phyloP scores from a whole-genome alignment of 2,797 vertebrate genomes.

The Dendrocincla fuliginosa region DNA sequence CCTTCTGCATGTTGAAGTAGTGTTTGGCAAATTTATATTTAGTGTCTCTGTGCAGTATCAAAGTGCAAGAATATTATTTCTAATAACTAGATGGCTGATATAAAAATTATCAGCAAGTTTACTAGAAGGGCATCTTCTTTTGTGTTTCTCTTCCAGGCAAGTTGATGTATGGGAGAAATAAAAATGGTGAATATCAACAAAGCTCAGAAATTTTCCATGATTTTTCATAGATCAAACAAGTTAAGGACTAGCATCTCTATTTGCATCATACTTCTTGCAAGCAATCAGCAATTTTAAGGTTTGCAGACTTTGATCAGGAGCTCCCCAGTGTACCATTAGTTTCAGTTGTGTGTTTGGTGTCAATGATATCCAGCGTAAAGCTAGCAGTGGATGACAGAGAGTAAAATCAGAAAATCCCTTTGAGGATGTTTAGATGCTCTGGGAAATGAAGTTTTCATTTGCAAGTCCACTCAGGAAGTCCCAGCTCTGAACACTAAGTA shows the following conservation, averaged over 20 bases:
- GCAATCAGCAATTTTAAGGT: not conserved
- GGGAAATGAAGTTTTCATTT: not conserved
- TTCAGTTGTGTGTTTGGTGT: not conserved
- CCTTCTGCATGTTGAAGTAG: fast-evolving
- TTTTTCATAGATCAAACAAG: not conserved
- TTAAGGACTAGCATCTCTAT: not conserved
- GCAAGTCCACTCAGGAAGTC: constrained; percentile 1
- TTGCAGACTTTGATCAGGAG: not conserved
- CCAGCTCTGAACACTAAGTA: not conserved
- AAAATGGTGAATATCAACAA: not conserved
- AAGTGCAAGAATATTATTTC: not conserved
- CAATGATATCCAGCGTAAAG: not conserved
- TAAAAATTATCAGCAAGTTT: not conserved
- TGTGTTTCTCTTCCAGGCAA: not conserved
- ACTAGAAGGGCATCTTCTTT: not conserved
- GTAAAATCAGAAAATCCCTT: not conserved
- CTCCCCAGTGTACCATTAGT: not conserved
- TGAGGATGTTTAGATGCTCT: not conserved
- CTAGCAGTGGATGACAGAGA: not conserved
- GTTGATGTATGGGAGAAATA: not conserved
- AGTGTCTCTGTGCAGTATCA: not conserved
- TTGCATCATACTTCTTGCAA: not conserved
- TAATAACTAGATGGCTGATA: not conserved
- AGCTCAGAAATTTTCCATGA: not conserved
- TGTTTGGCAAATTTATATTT: not conserved